Evolutionary conservation across 2,797 vertebrate species (phyloP), one percentile per base, ranked within the genome.

Genomic region (Melanotaenia trifasciata): DNA sequence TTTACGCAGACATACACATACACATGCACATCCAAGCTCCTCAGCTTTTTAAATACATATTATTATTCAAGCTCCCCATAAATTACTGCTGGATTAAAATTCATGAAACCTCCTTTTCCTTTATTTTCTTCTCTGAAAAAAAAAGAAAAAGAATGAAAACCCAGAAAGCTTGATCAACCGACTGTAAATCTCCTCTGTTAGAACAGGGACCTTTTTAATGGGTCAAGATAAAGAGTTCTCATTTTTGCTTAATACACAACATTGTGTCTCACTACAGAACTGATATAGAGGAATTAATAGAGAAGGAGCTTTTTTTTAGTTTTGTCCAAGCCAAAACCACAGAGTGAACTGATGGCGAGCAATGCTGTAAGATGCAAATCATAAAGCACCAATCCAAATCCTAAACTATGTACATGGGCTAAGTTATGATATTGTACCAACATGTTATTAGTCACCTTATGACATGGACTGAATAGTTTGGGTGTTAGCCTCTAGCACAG

Each of bases 11-110:
- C 78, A 69, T 26, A 64, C 54, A 67, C 43, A 66, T 36, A 71
- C 33, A 62, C 72, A 79, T 70, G 24, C 71, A 76, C 58, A 68
- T 51, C 73, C 59, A 47, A 68, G 81, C 74, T 89, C 72, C 70
- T 81, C 74, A 84, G 86, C 84, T 90, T 91, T 93, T 94, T 93
- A 92, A 94, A 94, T 94, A 93, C 90, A 93, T 92, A 94, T 95
- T 93, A 93, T 94, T 93, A 93, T 93, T 93, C 88, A 93, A 87
- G 80, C 67, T 76, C 67, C 86, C 80, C 83, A 93, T 94, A 93
- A 93, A 94, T 94, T 94, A 94, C 74, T 40, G 4, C 70, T 71
- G 64, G 85, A 95, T 94, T 93, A 93, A 94, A 94, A 94, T 94
- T 92, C 90, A 93, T 93, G 89, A 93, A 93, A 92, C 84, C 86